phyloP scores from a whole-genome alignment of 2,113 vertebrate species.

The Irena cyanogastra region DNA sequence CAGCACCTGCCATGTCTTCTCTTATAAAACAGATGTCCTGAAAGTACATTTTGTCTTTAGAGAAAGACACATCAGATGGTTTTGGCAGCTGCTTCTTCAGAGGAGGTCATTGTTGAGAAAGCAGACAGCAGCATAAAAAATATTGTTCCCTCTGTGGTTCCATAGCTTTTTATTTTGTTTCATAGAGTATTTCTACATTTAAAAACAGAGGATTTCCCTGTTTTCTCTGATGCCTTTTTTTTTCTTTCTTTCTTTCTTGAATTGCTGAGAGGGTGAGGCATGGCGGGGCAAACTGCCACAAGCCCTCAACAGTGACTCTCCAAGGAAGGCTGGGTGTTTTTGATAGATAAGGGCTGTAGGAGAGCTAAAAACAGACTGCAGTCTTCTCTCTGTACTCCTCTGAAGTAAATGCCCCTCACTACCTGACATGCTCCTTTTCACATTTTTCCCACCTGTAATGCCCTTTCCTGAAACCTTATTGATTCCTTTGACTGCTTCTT shows the following conservation, averaged over 20 bases:
- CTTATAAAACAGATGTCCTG: not conserved
- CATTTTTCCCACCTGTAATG: not conserved
- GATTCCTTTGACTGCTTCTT: not conserved
- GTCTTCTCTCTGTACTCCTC: not conserved
- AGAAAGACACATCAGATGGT: not conserved
- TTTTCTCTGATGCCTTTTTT: not conserved
- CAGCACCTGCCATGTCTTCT: not conserved
- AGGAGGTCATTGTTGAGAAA: not conserved
- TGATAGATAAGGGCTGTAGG: not conserved
- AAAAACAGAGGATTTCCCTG: not conserved
- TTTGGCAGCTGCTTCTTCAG: not conserved
- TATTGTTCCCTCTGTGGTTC: not conserved
- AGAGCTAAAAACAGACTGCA: not conserved
- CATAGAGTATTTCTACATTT: not conserved
- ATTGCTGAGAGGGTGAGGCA: not conserved
- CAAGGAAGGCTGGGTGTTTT: not conserved
- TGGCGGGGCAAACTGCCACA: not conserved
- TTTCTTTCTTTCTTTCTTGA: no score
- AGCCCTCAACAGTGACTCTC: not conserved
- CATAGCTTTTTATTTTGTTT: not conserved
- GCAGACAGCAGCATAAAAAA: not conserved
- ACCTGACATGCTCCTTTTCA: not conserved
- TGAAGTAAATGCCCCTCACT: not conserved
- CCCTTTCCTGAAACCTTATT: not conserved
- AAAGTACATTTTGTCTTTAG: not conserved